A percentile compares a stretch with the other conserved stretches of the same genome.
Conservation (phyloP, 2,888 invertebrate species). For the Melanostoma scalare region DNA sequence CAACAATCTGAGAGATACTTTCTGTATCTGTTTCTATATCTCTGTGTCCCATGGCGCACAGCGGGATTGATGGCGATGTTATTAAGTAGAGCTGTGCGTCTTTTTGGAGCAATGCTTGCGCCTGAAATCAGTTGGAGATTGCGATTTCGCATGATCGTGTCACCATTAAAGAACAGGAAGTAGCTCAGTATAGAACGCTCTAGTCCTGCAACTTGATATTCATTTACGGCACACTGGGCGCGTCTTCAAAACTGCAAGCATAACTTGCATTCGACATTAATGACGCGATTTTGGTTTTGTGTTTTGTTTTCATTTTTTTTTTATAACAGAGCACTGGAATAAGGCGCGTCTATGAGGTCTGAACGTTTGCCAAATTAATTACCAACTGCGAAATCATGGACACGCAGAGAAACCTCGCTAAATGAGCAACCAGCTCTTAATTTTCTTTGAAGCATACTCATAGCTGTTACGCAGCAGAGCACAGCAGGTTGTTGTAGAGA, state of each 20-base stretch:
- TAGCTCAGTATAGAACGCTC: slow-evolving; percentile 29
- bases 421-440: slow-evolving; percentile 38
- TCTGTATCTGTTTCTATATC: slow-evolving; percentile 31
- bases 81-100: slow-evolving; percentile 45
- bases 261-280: slow-evolving; percentile 63
- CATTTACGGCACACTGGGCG: slow-evolving; percentile 41
- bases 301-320: slow-evolving; percentile 1
- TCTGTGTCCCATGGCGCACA: slow-evolving; percentile 56
- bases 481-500: slow-evolving; percentile 39
- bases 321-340: background rate
- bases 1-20: slow-evolving; percentile 25
- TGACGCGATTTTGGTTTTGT: slow-evolving; percentile 45
- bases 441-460: background rate
- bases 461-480: slow-evolving; percentile 46
- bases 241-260: slow-evolving; percentile 45
- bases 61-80: slow-evolving; percentile 56
- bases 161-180: slow-evolving; percentile 60
- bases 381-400: slow-evolving; percentile 43
- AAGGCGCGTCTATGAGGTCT: background rate
- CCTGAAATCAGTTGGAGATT: slow-evolving; percentile 49
- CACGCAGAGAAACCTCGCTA: slow-evolving; percentile 34
- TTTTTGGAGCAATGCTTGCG: slow-evolving; percentile 56
- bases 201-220: slow-evolving; percentile 36
- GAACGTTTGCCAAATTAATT: slow-evolving; percentile 66
- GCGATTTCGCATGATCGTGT: slow-evolving; percentile 54